These are phyloP conservation scores for Ceratotherium simum DNA, from an alignment of 2,113 vertebrate genomes.

Conservation along the genomic window DNA sequence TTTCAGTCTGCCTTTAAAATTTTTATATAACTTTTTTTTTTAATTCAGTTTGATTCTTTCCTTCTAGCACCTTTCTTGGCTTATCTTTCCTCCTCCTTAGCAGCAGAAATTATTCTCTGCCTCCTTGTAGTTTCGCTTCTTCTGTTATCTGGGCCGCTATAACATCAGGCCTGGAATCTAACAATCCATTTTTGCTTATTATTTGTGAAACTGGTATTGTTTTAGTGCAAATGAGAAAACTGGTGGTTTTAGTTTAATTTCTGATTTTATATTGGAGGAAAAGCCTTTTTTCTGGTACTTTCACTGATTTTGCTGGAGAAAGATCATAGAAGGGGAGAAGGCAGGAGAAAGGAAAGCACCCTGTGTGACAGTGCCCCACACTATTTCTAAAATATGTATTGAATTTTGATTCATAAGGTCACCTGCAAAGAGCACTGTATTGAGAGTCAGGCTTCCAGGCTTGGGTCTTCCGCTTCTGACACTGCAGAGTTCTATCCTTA, in stretches of 20 bases:
- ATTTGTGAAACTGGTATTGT: conserved; percentile 58
- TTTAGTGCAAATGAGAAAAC: conserved; percentile 53
- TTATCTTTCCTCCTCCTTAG: conserved; percentile 60
- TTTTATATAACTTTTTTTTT: conserved; percentile 51
- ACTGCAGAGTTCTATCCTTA: neutral
- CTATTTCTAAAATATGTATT: neutral
- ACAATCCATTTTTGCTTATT: conserved; percentile 50
- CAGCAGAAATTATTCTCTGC: conserved; percentile 49
- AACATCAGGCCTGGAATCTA: conserved; percentile 55
- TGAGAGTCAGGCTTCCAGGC: neutral
- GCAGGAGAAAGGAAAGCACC: neutral
- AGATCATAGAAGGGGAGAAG: neutral
- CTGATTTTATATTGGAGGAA: conserved; percentile 1
- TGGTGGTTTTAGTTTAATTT: conserved; percentile 53
- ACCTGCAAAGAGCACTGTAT: neutral
- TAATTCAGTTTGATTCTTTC: conserved; percentile 34
- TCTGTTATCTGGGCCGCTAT: neutral
- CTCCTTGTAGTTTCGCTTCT: neutral
- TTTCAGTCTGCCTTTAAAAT: conserved; percentile 29
- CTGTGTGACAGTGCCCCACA: accelerated
- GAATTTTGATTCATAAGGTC: neutral
- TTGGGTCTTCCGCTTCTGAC: neutral
- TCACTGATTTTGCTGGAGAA: neutral
- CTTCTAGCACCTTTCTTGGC: conserved; percentile 61
- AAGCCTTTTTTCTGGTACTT: neutral